Evolutionary conservation across 2,888 invertebrate species (phyloP).

Genomic region (Actias luna): DNA sequence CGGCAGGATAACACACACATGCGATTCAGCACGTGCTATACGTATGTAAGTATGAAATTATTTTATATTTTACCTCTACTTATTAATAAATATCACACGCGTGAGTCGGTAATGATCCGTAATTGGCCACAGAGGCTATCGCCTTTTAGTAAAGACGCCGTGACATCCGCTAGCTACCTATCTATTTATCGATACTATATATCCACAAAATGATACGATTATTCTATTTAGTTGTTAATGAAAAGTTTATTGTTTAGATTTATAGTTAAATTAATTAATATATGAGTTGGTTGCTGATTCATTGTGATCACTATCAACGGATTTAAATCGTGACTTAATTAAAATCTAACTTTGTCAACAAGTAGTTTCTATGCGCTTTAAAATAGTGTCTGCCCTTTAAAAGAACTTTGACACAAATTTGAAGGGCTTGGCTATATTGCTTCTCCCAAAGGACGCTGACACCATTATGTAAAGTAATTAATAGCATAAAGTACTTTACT

Average conservation of each 20-base stretch:
- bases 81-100: conserved; percentile 70
- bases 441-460: neutral
- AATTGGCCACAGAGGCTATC: conserved; percentile 74
- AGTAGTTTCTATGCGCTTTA: neutral
- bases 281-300: neutral
- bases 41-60: neutral
- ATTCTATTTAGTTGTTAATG: neutral
- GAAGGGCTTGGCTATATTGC: neutral
- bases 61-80: conserved; percentile 31
- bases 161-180: conserved; percentile 75
- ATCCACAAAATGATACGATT: conserved; percentile 21
- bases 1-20: neutral
- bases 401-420: neutral
- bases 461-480: neutral
- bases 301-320: neutral
- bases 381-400: neutral
- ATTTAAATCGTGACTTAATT: neutral
- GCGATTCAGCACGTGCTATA: neutral
- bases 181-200: conserved; percentile 49
- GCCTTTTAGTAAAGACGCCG: conserved; percentile 67
- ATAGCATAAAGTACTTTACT: too few species aligned
- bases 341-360: neutral
- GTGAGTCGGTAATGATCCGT: conserved; percentile 65
- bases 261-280: neutral
- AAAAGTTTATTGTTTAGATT: neutral